Percentiles rank a stretch among this genome's conserved stretches.
Conservation (phyloP, 2,113 vertebrate genomes). For the Xiphophorus couchianus region DNA sequence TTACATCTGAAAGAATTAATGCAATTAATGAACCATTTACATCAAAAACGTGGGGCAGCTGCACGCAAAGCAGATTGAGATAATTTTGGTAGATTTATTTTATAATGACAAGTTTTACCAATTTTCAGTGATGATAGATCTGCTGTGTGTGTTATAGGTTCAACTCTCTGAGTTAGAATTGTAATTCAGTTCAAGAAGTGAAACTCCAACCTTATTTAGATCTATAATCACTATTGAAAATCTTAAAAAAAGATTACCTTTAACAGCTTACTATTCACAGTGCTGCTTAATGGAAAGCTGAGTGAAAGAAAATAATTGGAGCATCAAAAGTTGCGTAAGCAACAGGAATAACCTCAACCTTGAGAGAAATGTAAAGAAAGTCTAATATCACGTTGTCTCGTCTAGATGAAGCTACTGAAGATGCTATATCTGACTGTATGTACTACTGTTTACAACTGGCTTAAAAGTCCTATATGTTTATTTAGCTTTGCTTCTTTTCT, state of each 20-base stretch:
- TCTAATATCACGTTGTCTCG: neutral
- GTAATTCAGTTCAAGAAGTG: neutral
- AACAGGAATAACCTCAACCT: neutral
- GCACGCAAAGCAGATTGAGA: constrained; percentile 3
- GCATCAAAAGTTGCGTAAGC: neutral
- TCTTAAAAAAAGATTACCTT: neutral
- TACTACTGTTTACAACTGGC: neutral
- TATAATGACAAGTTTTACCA: neutral
- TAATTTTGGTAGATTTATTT: neutral
- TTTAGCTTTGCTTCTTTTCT: neutral
- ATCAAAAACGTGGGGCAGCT: constrained; percentile 1
- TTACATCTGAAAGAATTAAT: neutral
- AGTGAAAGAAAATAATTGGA: neutral
- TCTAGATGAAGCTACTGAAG: too few relatives aligned
- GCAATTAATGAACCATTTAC: constrained; percentile 17
- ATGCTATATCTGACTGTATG: too few relatives aligned
- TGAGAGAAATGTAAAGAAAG: neutral
- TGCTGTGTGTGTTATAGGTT: neutral
- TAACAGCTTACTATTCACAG: too few relatives aligned
- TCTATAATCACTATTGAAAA: neutral
- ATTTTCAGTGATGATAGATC: neutral
- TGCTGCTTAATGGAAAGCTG: neutral
- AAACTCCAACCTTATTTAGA: neutral
- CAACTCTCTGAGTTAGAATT: neutral
- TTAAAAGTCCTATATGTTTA: neutral